Evolutionary conservation across 1,140 invertebrate species (phyloP).

Genomic region (Ganaspis sp.): DNA sequence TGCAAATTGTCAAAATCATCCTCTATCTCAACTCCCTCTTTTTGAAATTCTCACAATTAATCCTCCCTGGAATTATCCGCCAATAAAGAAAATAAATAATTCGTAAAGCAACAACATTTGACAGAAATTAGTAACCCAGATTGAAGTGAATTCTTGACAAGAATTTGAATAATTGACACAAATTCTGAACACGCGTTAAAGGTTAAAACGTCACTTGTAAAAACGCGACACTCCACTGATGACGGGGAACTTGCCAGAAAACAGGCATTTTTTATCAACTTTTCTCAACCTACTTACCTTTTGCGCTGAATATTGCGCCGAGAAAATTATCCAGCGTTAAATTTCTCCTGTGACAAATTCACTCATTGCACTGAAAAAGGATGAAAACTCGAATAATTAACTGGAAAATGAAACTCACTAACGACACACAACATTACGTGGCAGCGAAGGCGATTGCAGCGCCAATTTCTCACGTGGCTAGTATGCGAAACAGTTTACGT

Average conservation of each 20-base stretch:
- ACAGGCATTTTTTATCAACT: slow-evolving; percentile 24
- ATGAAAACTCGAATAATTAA: slow-evolving; percentile 60
- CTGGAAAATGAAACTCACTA: slow-evolving; percentile 59
- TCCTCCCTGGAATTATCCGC: no score
- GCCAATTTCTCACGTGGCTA: slow-evolving; percentile 39
- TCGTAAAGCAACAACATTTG: no score
- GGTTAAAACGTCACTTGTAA: slow-evolving; percentile 67
- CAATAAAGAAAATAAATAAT: no score
- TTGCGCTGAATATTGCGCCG: slow-evolving; percentile 38
- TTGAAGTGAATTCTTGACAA: no score
- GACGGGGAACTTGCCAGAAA: slow-evolving; percentile 38
- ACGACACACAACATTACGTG: slow-evolving; percentile 73
- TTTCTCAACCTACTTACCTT: slow-evolving; percentile 41
- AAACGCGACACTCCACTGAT: slow-evolving; percentile 34
- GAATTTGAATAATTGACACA: slow-evolving; percentile 16
- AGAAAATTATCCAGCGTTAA: slow-evolving; percentile 51
- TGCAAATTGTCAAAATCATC: no score
- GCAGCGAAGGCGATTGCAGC: slow-evolving; percentile 65
- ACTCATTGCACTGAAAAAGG: slow-evolving; percentile 61
- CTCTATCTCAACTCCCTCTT: no score
- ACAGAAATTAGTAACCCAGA: no score
- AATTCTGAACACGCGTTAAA: slow-evolving; percentile 57
- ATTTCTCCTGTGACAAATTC: slow-evolving; percentile 47
- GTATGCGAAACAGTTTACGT: no score
- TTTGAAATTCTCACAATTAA: neutral